A percentile compares a stretch with the other conserved stretches of the same genome.
Evolutionary conservation across 2,113 vertebrate species (phyloP).

Genomic region (Orycteropus afer): DNA sequence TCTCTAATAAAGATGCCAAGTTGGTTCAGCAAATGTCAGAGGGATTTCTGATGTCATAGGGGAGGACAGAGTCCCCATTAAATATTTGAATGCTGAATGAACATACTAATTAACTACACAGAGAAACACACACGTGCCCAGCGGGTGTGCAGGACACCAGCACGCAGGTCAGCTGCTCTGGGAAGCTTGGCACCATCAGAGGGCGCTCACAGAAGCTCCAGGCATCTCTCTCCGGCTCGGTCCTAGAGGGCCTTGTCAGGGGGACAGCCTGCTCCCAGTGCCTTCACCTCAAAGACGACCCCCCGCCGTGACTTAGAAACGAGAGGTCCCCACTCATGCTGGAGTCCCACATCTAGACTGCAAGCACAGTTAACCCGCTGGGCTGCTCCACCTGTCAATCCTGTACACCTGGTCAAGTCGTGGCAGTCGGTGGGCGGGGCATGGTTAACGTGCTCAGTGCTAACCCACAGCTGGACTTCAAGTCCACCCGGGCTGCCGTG

Average conservation of each 20-base stretch:
- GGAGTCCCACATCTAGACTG: fast-evolving
- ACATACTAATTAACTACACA: background rate
- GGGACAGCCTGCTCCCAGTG: too few relatives aligned
- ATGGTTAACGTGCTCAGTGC: too few relatives aligned
- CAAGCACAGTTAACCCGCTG: fast-evolving
- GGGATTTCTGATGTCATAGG: background rate
- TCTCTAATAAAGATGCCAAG: conserved; percentile 37
- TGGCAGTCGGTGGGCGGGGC: too few relatives aligned
- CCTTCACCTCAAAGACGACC: background rate
- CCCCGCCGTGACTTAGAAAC: background rate
- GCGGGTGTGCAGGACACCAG: fast-evolving
- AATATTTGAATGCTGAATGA: background rate
- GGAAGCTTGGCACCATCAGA: fast-evolving
- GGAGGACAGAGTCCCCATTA: background rate
- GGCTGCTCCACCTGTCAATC: fast-evolving
- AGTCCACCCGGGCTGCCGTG: too few relatives aligned
- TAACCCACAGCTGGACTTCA: too few relatives aligned
- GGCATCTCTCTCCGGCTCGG: fast-evolving
- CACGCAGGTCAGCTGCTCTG: fast-evolving
- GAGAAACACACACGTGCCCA: background rate
- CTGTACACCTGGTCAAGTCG: background rate
- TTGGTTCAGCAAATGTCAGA: conserved; percentile 60
- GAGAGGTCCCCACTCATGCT: fast-evolving
- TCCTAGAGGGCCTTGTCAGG: fast-evolving
- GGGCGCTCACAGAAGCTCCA: fast-evolving